Evolutionary conservation across 2,113 vertebrate genomes (phyloP).

Genomic region (Brachionichthys hirsutus): DNA sequence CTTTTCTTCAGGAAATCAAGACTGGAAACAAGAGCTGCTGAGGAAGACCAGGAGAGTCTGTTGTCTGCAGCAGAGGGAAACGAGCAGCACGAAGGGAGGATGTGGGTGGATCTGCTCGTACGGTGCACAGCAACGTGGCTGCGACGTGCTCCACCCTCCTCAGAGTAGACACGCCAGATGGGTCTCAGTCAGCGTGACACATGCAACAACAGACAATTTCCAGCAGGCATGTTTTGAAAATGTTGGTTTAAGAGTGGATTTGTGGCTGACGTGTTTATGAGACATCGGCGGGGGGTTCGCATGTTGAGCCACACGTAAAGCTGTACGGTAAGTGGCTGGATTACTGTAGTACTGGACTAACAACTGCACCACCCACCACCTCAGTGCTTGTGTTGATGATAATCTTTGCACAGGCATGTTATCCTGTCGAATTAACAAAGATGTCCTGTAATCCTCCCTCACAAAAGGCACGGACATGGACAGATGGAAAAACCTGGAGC

Average conservation of each 20-base stretch:
- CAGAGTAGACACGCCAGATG: constrained; percentile 25
- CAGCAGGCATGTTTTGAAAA: constrained; percentile 2
- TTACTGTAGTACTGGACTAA: background rate
- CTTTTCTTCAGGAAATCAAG: constrained; percentile 9
- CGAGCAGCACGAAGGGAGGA: constrained; percentile 22
- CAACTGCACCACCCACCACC: background rate
- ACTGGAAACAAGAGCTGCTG: constrained; percentile 20
- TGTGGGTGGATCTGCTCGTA: constrained; percentile 36
- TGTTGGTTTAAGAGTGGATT: constrained; percentile 16
- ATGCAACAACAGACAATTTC: constrained; percentile 22
- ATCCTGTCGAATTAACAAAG: no score
- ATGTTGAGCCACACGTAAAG: background rate
- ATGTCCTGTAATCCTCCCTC: no score
- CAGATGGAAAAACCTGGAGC: no score
- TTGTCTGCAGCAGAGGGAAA: constrained; percentile 45
- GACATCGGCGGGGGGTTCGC: background rate
- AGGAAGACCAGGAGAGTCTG: constrained; percentile 33
- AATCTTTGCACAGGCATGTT: no score
- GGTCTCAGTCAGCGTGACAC: constrained; percentile 18
- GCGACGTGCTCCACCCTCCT: constrained; percentile 14
- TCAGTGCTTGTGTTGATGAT: background rate
- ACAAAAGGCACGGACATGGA: no score
- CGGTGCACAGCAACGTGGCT: constrained; percentile 46
- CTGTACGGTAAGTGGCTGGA: background rate
- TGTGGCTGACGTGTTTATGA: background rate